Evolutionary conservation across 2,888 invertebrate species (phyloP).

Genomic region (Blastobasis adustella): DNA sequence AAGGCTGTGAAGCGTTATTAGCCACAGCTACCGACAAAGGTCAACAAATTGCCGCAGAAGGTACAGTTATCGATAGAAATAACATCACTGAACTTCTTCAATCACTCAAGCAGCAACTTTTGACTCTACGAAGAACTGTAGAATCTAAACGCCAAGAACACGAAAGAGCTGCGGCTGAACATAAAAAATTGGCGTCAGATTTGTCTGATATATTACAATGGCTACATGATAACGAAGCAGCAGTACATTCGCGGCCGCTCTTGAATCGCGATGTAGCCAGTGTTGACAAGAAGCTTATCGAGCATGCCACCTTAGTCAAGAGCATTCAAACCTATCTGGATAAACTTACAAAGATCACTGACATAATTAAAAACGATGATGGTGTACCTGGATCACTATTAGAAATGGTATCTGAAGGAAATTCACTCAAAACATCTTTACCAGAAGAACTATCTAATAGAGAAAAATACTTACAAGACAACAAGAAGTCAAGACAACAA

Average conservation of each 20-base stretch:
- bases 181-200: conserved; percentile 87
- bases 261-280: conserved; percentile 85
- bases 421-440: conserved; percentile 83
- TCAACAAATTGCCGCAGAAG: conserved; percentile 93
- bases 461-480: conserved; percentile 84
- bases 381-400: conserved; percentile 85
- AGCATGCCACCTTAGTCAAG: conserved; percentile 80
- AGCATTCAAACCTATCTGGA: conserved; percentile 82
- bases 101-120: conserved; percentile 88
- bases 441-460: conserved; percentile 89
- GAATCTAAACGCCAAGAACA: conserved; percentile 92
- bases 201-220: conserved; percentile 88
- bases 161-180: conserved; percentile 90
- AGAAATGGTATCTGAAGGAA: conserved; percentile 90
- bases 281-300: conserved; percentile 86
- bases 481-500: conserved; percentile 84
- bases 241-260: conserved; percentile 87
- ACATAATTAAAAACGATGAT: conserved; percentile 82
- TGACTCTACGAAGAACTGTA: conserved; percentile 85
- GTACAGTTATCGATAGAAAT: conserved; percentile 89
- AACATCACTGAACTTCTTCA: conserved; percentile 91
- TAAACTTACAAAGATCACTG: conserved; percentile 81
- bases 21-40: conserved; percentile 94
- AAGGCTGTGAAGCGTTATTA: conserved; percentile 91
- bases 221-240: conserved; percentile 87